Evolutionary conservation across 2,797 vertebrate genomes (phyloP).

Genomic region (Lithobates sylvaticus): DNA sequence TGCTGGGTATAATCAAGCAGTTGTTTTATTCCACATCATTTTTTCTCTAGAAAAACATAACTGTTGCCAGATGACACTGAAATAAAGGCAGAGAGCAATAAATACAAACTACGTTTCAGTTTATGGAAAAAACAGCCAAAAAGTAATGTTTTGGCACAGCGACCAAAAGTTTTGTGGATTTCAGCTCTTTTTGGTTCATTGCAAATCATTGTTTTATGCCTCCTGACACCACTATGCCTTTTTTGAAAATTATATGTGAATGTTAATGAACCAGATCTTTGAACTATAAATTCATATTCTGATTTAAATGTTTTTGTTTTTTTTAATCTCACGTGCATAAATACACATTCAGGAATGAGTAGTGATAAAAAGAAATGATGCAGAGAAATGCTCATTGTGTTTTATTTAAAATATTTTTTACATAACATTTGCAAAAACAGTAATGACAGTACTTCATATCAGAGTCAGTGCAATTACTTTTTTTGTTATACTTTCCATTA

Average conservation of each 20-base stretch:
- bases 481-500: too few species aligned
- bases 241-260: conserved; percentile 36
- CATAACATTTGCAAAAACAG: too few species aligned
- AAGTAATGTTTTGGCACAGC: conserved; percentile 36
- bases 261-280: conserved; percentile 16
- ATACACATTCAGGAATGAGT: background rate
- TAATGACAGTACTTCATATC: too few species aligned
- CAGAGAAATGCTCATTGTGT: too few species aligned
- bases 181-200: background rate
- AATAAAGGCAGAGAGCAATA: conserved; percentile 6
- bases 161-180: conserved; percentile 33
- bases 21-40: background rate
- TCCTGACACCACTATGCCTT: conserved; percentile 9
- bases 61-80: conserved; percentile 13
- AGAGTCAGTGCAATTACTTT: too few species aligned
- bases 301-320: background rate
- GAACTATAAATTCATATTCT: conserved; percentile 24
- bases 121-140: conserved; percentile 43
- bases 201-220: conserved; percentile 44
- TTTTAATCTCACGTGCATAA: conserved; percentile 10
- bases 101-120: conserved; percentile 6
- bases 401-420: too few species aligned
- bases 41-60: background rate
- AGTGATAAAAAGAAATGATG: background rate
- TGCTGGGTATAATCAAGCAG: background rate